Base-by-base conservation (phyloP, 2,888 invertebrate genomes). In the Petrolisthes manimaculis region DNA sequence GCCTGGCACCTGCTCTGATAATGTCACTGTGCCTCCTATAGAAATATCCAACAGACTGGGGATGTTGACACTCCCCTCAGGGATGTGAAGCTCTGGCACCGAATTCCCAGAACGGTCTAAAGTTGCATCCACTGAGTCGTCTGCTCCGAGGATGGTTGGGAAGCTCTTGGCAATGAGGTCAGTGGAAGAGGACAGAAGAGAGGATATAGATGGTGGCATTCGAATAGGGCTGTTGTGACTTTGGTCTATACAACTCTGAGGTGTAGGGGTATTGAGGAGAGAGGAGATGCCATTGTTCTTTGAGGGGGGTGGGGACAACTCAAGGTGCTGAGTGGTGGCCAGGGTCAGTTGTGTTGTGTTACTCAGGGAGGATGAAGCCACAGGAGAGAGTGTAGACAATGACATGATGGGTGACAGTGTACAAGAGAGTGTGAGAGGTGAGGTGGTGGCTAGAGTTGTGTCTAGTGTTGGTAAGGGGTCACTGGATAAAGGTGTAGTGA, bases 21-120 rank as follows among this genome's bases (percentile, higher is more conserved):
- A 37, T 12, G 89, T 82, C 21, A 89, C 86, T 12, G 89, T 89
- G 24, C 89, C 89, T 12, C 89, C 89, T 12, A 89, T 75, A 37
- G 89, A 89, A 24, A 89, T 89, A 21, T 89, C 89, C 55, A 89
- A 83, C 24, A 89, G 71, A 37, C 37, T 37, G 18, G 89, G 89
- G 37, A 89, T 55, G 56, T 67, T 69, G 21, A 84, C 75, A 75
- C 75, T 55, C n/a, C 89, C 83, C 51, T 89, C 89, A 21, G 89
- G 89, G 51, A 89, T 89, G 79, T 89, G 85, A 14, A 89, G 77
- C 54, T 88, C 88, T 14, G 88, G 88, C 21, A 88, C 84, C 9
- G 37, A 5, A 53, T 21, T 75, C 53, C 80, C 21, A 5, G 56
- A 18, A 9, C 14, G 51, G 5, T 74, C 75, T 5, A 6, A 12